phyloP scores from a whole-genome alignment of 1,140 invertebrate genomes.

The Papilio helenus region DNA sequence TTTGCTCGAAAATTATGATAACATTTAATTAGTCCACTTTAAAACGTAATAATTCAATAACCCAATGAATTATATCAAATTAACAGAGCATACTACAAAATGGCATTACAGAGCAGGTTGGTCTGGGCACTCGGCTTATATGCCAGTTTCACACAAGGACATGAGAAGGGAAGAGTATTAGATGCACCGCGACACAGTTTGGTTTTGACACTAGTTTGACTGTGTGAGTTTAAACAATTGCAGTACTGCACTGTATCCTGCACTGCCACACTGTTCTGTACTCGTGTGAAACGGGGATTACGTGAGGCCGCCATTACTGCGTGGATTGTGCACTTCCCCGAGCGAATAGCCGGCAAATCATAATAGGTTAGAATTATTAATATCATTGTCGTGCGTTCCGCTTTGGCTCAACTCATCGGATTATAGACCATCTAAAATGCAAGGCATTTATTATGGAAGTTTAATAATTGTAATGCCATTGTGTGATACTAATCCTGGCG shows the following conservation, averaged over 20 bases:
- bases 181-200: neutral
- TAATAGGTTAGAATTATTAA: constrained; percentile 54
- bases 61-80: constrained; percentile 28
- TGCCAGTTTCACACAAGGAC: neutral
- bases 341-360: constrained; percentile 43
- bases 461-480: constrained; percentile 11
- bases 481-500: neutral
- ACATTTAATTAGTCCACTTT: constrained; percentile 1
- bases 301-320: constrained; percentile 48
- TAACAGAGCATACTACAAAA: constrained; percentile 24
- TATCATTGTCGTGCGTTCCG: constrained; percentile 40
- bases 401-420: constrained; percentile 39
- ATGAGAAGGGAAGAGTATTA: neutral
- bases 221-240: neutral
- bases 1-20: constrained; percentile 13
- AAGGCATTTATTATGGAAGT: constrained; percentile 31
- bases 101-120: constrained; percentile 43
- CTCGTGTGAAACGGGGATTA: constrained; percentile 32
- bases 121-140: neutral
- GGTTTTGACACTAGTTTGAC: neutral
- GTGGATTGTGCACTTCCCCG: constrained; percentile 48
- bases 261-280: neutral
- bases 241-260: neutral
- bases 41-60: neutral
- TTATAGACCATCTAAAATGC: constrained; percentile 36